Evolutionary conservation across 1,140 invertebrate species (phyloP), one percentile per base, ranked within the genome.

Genomic region (Drosophila bifasciata): DNA sequence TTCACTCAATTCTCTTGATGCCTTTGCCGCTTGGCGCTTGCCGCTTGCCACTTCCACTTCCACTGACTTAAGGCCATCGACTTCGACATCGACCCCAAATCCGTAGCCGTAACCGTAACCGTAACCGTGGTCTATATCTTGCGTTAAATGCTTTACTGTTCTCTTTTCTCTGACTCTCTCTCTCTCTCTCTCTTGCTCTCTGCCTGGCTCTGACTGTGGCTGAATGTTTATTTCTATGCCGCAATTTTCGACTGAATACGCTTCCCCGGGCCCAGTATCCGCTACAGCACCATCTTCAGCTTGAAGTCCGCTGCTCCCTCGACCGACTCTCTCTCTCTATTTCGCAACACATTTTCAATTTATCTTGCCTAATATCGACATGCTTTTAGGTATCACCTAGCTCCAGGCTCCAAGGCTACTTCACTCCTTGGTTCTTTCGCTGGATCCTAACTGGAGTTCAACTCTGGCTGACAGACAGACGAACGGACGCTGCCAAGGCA

Each of bases 321-420:
- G 28, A 9, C 28, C 28, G 28, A 28, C 28, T 52, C 46, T 59
- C 28, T 52, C 46, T 59, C 67, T 73, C 55, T 59, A 55, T 64
- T 83, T 79, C 52, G 74, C 81, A 88, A 86, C 78, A 88, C 80
- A 76, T 84, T 84, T 84, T 86, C 81, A 86, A 86, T 86, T 86
- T 86, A 86, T 88, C 81, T 88, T 75, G 83, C 83, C 81, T 88
- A 88, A 86, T 86, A 88, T 88, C 83, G 83, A 86, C 83, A 86
- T 83, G 79, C 69, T 84, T 64, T 70, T 69, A 73, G 62, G 79
- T 60, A 61, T 57, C 59, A 63, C 40, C 64, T 60, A 57, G 45
- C 51, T 36, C 32, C 11, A 43, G 60, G 45, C 51, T 36, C 32
- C 11, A 43, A 48, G 64, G 64, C 55, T 59, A 56, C 28, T 49